Evolutionary conservation across 2,113 vertebrate genomes (phyloP).

Genomic region (Meleagris gallopavo): DNA sequence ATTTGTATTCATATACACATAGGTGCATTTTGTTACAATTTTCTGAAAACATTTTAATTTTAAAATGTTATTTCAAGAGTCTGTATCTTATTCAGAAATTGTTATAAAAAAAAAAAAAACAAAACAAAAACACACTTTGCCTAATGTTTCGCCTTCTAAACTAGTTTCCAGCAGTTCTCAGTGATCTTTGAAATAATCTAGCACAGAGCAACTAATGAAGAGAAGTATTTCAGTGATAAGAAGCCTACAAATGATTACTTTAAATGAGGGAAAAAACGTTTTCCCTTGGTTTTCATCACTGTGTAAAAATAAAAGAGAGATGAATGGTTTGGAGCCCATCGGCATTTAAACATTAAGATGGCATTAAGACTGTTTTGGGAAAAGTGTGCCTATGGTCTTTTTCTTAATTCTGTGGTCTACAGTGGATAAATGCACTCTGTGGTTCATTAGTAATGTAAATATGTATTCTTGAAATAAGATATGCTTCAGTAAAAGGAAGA

Average conservation of each 20-base stretch:
- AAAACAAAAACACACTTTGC: accelerated
- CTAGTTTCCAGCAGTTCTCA: background rate
- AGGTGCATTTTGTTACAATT: background rate
- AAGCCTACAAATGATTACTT: background rate
- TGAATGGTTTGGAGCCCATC: background rate
- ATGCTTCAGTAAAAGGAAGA: background rate
- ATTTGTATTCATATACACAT: background rate
- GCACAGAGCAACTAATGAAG: background rate
- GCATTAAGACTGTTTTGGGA: background rate
- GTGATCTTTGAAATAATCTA: background rate
- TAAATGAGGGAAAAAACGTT: background rate
- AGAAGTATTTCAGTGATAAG: background rate
- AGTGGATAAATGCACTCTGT: background rate
- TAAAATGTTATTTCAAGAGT: background rate
- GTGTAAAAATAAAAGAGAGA: background rate
- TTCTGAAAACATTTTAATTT: background rate
- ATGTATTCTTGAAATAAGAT: background rate
- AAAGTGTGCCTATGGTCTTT: background rate
- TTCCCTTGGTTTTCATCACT: background rate
- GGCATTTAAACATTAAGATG: background rate
- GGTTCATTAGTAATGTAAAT: conserved; percentile 31
- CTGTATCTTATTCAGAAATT: background rate
- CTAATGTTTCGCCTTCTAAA: background rate
- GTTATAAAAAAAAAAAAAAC: too few relatives aligned
- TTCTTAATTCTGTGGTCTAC: background rate